phyloP scores from a whole-genome alignment of 2,113 vertebrate species.

The Peromyscus polionotus region DNA sequence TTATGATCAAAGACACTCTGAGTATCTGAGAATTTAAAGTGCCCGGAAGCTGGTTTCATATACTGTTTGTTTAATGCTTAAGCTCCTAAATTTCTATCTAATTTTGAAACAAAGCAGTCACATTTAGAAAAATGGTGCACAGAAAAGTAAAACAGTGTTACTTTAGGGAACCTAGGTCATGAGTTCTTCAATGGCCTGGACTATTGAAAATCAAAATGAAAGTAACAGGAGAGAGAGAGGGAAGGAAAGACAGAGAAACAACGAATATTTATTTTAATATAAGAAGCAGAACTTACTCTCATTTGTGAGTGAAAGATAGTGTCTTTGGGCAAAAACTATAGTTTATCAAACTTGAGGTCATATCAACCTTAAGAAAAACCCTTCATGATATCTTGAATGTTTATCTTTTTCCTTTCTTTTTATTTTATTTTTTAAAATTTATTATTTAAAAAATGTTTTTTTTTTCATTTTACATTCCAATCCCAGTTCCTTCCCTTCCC shows the following conservation, averaged over 20 bases:
- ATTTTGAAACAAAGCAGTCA: not conserved
- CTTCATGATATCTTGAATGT: not conserved
- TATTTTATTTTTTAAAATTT: no score
- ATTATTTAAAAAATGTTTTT: no score
- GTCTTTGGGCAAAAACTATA: not conserved
- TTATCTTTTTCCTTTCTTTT: not conserved
- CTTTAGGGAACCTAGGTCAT: not conserved
- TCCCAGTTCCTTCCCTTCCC: no score
- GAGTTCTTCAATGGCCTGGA: not conserved
- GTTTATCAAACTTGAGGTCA: not conserved
- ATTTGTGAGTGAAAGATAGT: not conserved
- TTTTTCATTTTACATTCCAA: no score
- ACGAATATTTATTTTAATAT: not conserved
- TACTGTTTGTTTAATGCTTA: not conserved
- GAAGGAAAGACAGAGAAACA: not conserved
- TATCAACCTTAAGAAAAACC: not conserved
- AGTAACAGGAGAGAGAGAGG: not conserved
- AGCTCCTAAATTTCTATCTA: not conserved
- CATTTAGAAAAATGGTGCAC: not conserved
- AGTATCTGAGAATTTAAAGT: not conserved
- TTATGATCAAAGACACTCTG: not conserved
- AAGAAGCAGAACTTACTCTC: not conserved
- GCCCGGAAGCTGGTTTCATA: not conserved
- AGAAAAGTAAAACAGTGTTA: not conserved
- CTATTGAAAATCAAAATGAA: not conserved